These are phyloP conservation scores for Apamea sordens DNA, from an alignment of 2,888 invertebrate species.

Conservation along the genomic window DNA sequence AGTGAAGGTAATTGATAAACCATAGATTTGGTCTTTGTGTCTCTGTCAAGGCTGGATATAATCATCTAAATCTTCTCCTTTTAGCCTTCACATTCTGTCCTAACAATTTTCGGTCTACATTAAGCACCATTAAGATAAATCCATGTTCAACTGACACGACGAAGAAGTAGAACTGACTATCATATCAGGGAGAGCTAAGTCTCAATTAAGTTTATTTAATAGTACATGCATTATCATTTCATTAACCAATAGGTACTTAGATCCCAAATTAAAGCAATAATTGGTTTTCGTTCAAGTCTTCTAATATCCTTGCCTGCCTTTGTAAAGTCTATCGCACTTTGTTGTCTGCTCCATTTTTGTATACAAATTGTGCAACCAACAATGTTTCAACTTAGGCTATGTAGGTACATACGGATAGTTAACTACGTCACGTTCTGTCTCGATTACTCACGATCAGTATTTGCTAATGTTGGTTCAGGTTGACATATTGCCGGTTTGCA, in stretches of 20 bases:
- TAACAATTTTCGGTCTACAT: neutral
- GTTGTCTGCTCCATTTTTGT: slow-evolving; percentile 30
- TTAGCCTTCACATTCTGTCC: neutral
- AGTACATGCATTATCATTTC: neutral
- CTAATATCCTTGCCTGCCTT: neutral
- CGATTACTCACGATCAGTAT: slow-evolving; percentile 61
- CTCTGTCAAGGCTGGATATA: neutral
- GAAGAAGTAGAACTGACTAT: neutral
- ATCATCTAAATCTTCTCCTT: neutral
- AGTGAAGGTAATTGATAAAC: slow-evolving; percentile 56
- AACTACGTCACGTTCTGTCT: slow-evolving; percentile 55
- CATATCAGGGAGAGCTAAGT: neutral
- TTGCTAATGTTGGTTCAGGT: slow-evolving; percentile 49
- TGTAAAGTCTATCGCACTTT: neutral
- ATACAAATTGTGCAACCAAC: slow-evolving; percentile 40
- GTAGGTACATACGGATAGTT: slow-evolving; percentile 26
- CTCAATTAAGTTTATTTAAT: neutral
- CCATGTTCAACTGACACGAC: neutral
- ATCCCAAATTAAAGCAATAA: neutral
- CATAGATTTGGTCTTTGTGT: slow-evolving; percentile 20
- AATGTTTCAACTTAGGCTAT: slow-evolving; percentile 11
- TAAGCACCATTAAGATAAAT: neutral
- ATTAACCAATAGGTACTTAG: neutral
- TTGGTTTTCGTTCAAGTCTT: neutral
- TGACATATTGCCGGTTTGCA: slow-evolving; percentile 44